Base-by-base conservation (phyloP, 2,113 vertebrate species). In the Smithornis capensis region DNA sequence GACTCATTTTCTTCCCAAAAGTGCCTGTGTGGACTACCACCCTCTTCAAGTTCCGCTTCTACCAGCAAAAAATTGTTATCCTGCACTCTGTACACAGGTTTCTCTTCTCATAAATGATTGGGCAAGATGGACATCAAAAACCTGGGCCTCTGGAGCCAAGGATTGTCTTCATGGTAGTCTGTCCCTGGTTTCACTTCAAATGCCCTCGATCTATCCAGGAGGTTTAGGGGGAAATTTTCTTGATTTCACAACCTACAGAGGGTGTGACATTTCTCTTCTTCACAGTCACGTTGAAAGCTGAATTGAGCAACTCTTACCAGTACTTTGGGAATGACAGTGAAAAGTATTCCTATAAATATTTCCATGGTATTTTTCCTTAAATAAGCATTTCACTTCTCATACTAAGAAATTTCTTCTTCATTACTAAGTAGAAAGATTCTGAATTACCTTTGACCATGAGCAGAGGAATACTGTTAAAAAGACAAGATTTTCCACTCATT, bases 281-380 rank as follows among this genome's bases (percentile, higher is more conserved):
- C 42, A 70, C 42, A 83, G 67, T 55, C 62, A 73, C 3, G 1
- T 83, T 71, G 33, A 73, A 70, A 91, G 53, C 57, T 3, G 0
- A 89, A 56, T 78, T 93, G 80, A 77, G 86, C 80, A 92, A 93
- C 52, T 80, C 56, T 52, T 70, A 31, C 29, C 64, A 78, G 63
- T 47, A 74, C 71, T 90, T 86, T 59, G 70, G 38, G 79, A 83
- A 87, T 57, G 89, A 59, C 63, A 81, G 52, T 83, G 50, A 82
- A 90, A 95, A 90, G 75, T 57, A 88, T 90, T 76, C n/a, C 56
- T 71, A 68, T 14, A 80, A 83, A 92, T 71, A 31, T 81, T 90
- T 77, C 59, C 80, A 90, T 0, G 0, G 55, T 47, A 52, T 70
- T 88, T 94, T 70, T 83, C 14, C 33, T 57, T 70, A 79, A 89